phyloP scores from a whole-genome alignment of 2,797 vertebrate genomes.

The Sus cebifrons region DNA sequence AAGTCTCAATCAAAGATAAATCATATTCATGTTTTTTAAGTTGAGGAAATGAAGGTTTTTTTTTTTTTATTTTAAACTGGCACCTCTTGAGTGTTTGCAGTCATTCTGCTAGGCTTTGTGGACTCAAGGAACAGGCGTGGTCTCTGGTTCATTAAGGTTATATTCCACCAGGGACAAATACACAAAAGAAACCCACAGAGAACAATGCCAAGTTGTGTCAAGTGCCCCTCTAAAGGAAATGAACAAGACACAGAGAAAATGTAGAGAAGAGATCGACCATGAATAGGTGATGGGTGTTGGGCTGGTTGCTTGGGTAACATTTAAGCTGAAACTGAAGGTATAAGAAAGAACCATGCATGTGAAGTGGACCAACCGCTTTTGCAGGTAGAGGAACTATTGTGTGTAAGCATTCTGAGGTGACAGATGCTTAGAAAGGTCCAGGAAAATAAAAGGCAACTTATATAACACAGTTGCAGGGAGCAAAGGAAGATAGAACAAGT shows the following conservation, averaged over 20 bases:
- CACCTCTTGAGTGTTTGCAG: background rate
- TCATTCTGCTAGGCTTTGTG: background rate
- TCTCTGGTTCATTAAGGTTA: background rate
- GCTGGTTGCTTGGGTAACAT: background rate
- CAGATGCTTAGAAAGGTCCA: background rate
- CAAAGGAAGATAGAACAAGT: background rate
- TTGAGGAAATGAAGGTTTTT: background rate
- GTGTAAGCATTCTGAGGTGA: background rate
- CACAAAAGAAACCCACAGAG: background rate
- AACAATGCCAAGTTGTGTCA: background rate
- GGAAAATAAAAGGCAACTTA: background rate
- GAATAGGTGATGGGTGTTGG: background rate
- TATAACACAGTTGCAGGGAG: background rate
- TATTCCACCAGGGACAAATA: background rate
- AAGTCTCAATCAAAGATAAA: slow-evolving; percentile 10
- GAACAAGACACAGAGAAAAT: background rate
- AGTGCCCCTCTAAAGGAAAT: background rate
- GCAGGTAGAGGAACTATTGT: background rate
- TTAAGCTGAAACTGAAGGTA: background rate
- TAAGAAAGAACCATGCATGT: background rate
- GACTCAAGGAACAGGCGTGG: background rate
- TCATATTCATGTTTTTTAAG: background rate
- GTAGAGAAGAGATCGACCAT: background rate
- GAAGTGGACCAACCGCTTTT: background rate
- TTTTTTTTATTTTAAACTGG: background rate